These are phyloP conservation scores for Spongilla lacustris DNA, from an alignment of 37 sponge, comb jelly and placozoan species.

Conservation along the genomic window DNA sequence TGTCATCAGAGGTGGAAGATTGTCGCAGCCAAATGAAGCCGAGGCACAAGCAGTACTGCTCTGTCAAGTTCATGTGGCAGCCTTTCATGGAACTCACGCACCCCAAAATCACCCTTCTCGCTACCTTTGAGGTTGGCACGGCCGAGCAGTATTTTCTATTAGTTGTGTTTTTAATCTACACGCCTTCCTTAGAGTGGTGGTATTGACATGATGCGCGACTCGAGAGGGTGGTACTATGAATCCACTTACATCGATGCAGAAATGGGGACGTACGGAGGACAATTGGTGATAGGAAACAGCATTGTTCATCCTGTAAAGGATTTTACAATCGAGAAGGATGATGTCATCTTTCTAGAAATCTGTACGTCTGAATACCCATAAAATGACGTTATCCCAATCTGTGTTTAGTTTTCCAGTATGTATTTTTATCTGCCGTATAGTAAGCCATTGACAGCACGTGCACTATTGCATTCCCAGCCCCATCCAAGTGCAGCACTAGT, in stretches of 20 bases:
- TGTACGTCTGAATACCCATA: too few species aligned
- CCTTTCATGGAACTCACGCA: slow-evolving; percentile 26
- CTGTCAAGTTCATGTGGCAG: slow-evolving; percentile 59
- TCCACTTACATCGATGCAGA: slow-evolving; percentile 14
- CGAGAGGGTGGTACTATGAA: slow-evolving; percentile 38
- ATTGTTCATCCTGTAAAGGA: slow-evolving; percentile 53
- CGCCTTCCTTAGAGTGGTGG: slow-evolving; percentile 13
- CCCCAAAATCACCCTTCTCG: slow-evolving; percentile 53
- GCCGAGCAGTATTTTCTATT: too few species aligned
- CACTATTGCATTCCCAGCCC: too few species aligned
- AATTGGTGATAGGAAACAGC: slow-evolving; percentile 53
- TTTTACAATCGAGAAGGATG: slow-evolving; percentile 18
- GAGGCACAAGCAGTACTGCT: background rate
- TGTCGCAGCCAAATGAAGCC: slow-evolving; percentile 23
- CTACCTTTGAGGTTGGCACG: slow-evolving; percentile 43
- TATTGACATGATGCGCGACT: slow-evolving; percentile 21
- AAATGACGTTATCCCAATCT: too few species aligned
- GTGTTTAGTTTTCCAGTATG: too few species aligned
- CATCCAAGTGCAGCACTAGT: too few species aligned
- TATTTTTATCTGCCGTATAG: too few species aligned
- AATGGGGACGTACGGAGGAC: slow-evolving; percentile 56
- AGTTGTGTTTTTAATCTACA: too few species aligned
- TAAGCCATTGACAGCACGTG: too few species aligned
- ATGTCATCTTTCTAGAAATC: slow-evolving; percentile 17
- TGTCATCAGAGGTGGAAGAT: slow-evolving; percentile 40